Conservation (phyloP, 2,113 vertebrate genomes). For the Indri indri region DNA sequence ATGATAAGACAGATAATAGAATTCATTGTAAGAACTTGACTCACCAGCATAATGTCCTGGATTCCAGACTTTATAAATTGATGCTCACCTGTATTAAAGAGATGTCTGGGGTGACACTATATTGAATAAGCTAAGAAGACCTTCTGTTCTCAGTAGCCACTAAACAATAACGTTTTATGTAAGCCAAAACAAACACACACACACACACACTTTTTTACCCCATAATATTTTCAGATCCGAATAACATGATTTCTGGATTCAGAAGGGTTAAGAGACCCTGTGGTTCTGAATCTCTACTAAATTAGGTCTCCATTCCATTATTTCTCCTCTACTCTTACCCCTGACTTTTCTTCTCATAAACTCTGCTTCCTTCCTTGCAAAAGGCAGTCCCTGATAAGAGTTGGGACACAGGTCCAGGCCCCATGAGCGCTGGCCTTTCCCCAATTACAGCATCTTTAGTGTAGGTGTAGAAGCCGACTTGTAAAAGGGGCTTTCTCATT, state of each 20-base stretch:
- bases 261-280: not conserved
- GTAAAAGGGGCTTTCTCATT: slow-evolving; percentile 79
- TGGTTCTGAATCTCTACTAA: not conserved
- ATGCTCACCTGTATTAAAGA: not conserved
- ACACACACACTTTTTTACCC: not conserved
- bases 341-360: not conserved
- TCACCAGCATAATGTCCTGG: not conserved
- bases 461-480: slow-evolving; percentile 17
- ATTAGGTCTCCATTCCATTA: not conserved
- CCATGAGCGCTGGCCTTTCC: not conserved
- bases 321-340: not conserved
- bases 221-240: not conserved
- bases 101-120: not conserved
- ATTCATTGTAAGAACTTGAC: not conserved
- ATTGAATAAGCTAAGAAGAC: not conserved
- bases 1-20: not conserved
- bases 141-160: not conserved
- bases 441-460: not conserved
- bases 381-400: not conserved
- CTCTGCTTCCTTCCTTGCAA: not conserved
- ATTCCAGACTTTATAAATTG: not conserved
- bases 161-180: not conserved
- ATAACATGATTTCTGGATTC: not conserved
- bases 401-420: fast-evolving
- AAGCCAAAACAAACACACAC: not conserved